Evolutionary conservation across 2,113 vertebrate species (phyloP).

Genomic region (Solea senegalensis): DNA sequence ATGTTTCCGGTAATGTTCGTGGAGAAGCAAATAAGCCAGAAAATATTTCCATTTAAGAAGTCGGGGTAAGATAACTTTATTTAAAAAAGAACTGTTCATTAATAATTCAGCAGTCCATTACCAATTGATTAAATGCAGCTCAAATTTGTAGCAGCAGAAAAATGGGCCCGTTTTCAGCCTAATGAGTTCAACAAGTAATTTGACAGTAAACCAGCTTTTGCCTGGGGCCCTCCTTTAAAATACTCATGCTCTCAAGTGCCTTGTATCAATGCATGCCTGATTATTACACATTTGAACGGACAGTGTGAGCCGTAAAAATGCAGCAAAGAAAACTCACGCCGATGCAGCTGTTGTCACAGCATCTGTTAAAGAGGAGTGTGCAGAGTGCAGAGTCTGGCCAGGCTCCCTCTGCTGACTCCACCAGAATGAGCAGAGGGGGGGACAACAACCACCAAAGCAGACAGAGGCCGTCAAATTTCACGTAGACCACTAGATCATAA

Average conservation of each 20-base stretch:
- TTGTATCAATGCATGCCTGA: background rate
- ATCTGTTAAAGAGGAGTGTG: constrained; percentile 21
- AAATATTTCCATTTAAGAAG: no score
- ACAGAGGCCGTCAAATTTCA: background rate
- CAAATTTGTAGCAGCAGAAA: no score
- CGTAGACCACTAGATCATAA: constrained; percentile 19
- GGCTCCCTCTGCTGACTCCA: background rate
- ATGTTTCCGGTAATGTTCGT: no score
- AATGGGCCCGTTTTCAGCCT: no score
- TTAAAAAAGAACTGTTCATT: no score
- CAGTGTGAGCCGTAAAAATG: background rate
- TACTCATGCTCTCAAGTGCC: background rate
- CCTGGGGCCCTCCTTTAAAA: no score
- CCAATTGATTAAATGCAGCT: no score
- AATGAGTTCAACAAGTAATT: no score
- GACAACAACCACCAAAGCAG: constrained; percentile 21
- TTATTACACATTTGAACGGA: background rate
- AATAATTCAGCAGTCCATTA: no score
- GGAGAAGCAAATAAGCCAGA: no score
- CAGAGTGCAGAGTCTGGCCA: constrained; percentile 20
- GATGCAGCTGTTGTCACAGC: constrained; percentile 35
- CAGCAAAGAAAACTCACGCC: constrained; percentile 10
- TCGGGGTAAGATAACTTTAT: no score
- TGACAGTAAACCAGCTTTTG: no score
- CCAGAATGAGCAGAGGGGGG: background rate